Conservation (phyloP, 2,888 invertebrate genomes). For the Asteroscopus sphinx region DNA sequence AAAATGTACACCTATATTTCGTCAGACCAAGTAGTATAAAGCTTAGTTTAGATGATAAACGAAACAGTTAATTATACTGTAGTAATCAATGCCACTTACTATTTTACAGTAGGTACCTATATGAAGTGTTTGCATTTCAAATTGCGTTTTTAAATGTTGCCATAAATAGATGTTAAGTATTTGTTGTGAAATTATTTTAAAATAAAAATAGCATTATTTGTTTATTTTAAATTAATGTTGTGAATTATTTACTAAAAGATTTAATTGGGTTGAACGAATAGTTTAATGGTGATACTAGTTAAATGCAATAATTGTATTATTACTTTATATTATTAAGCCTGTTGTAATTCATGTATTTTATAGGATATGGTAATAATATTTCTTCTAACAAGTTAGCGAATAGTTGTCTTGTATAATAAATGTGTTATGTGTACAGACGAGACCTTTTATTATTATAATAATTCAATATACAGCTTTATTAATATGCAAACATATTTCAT, state of each 20-base stretch:
- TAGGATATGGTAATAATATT: slow-evolving; percentile 71
- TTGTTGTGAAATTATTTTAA: slow-evolving; percentile 66
- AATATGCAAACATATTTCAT: slow-evolving; percentile 59
- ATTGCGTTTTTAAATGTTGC: slow-evolving; percentile 72
- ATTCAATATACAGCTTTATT: slow-evolving; percentile 86
- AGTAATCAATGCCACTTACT: slow-evolving; percentile 43
- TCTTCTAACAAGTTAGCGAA: slow-evolving; percentile 64
- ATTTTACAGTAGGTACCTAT: slow-evolving; percentile 27
- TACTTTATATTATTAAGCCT: slow-evolving; percentile 63
- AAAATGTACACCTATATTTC: slow-evolving; percentile 45
- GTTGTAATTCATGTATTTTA: slow-evolving; percentile 73
- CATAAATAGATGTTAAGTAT: slow-evolving; percentile 71
- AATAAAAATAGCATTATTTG: slow-evolving; percentile 59
- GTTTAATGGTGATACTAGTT: slow-evolving; percentile 85
- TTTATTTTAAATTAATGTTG: slow-evolving; percentile 76
- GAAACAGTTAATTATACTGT: slow-evolving; percentile 35
- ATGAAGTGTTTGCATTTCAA: slow-evolving; percentile 56
- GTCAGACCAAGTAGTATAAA: slow-evolving; percentile 74
- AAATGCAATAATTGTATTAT: slow-evolving; percentile 74
- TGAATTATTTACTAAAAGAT: slow-evolving; percentile 75
- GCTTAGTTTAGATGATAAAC: slow-evolving; percentile 60
- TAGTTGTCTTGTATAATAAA: slow-evolving; percentile 73
- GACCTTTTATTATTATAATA: slow-evolving; percentile 79
- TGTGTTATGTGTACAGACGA: slow-evolving; percentile 83
- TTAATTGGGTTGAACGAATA: slow-evolving; percentile 74